Conservation (phyloP, 2,797 vertebrate species). For the Pseudochirops cupreus region DNA sequence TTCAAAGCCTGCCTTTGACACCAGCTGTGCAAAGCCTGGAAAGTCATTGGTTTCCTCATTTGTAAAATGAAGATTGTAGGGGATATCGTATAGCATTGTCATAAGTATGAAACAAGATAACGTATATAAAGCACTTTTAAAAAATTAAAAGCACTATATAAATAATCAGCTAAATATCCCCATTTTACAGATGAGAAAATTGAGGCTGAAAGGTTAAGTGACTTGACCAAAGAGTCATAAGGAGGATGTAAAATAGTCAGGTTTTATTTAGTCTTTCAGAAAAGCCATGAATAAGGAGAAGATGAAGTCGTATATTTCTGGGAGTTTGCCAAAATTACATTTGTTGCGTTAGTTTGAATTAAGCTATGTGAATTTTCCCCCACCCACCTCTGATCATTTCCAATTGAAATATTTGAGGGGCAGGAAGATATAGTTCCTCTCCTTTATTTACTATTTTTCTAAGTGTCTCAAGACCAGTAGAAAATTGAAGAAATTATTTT, state of each 20-base stretch:
- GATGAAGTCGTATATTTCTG: neutral
- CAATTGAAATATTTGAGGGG: constrained; percentile 10
- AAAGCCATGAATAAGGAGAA: neutral
- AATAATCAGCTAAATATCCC: neutral
- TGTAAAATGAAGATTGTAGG: constrained; percentile 12
- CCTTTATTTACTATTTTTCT: constrained; percentile 37
- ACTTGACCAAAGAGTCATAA: neutral
- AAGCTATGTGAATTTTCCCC: neutral
- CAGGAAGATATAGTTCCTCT: neutral
- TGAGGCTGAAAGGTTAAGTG: constrained; percentile 15
- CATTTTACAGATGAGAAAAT: neutral
- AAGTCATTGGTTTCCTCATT: constrained; percentile 13
- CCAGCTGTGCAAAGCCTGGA: neutral
- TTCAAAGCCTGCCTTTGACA: neutral
- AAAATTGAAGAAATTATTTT: constrained; percentile 42
- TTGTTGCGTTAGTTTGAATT: neutral
- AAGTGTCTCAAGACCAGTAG: constrained; percentile 6
- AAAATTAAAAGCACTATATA: constrained; percentile 5
- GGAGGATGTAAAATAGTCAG: neutral
- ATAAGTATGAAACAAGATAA: constrained; percentile 25
- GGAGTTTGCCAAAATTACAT: neutral
- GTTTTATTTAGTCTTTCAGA: constrained; percentile 2
- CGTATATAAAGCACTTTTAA: constrained; percentile 35
- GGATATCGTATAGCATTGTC: neutral
- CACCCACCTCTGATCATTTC: neutral